phyloP scores from a whole-genome alignment of 2,113 vertebrate genomes.

The Haplotaxodon microlepis region DNA sequence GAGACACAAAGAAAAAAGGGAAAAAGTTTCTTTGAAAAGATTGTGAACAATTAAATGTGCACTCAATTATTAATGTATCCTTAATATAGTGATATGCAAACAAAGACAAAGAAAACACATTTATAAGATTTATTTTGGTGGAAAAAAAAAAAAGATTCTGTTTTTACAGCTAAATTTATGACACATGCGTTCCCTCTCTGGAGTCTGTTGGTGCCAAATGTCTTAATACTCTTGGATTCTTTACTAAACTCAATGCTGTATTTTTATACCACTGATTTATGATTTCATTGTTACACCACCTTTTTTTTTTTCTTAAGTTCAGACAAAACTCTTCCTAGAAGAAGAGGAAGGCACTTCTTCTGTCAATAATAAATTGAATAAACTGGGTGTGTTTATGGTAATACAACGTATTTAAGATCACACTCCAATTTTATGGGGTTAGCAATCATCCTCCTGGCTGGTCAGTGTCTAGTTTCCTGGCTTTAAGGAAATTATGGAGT shows the following conservation, averaged over 20 bases:
- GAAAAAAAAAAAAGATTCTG: neutral
- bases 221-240: neutral
- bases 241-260: neutral
- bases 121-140: neutral
- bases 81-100: neutral
- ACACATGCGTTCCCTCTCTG: neutral
- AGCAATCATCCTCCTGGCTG: neutral
- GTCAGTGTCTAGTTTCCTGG: conserved; percentile 6
- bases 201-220: neutral
- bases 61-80: neutral
- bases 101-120: neutral
- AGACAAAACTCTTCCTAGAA: neutral
- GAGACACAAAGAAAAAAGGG: neutral
- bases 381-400: neutral
- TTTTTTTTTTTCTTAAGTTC: neutral
- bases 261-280: neutral
- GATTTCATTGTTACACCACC: neutral
- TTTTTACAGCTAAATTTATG: neutral
- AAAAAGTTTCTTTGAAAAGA: neutral
- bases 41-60: neutral
- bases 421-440: neutral
- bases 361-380: neutral
- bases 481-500: conserved; percentile 18
- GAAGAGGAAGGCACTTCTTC: neutral
- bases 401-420: neutral